These are phyloP conservation scores for Toxonevra muliebris DNA, from an alignment of 2,888 invertebrate species.

Conservation along the genomic window DNA sequence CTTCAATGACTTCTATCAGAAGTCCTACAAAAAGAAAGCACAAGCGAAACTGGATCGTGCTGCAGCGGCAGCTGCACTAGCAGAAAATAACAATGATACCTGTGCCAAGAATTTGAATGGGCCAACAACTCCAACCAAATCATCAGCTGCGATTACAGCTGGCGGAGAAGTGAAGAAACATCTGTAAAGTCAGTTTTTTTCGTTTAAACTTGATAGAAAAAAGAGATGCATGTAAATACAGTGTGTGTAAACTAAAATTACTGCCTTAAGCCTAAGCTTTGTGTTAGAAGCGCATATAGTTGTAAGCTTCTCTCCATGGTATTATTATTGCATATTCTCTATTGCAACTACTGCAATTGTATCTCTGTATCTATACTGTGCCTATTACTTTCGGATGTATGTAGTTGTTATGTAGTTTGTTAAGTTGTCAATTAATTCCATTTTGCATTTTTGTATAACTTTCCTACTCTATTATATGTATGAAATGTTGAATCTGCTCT, in stretches of 20 bases:
- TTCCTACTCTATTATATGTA: not conserved
- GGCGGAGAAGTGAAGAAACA: conserved; percentile 40
- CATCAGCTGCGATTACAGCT: conserved; percentile 9
- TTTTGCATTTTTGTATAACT: not conserved
- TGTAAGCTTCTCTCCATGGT: too few relatives aligned
- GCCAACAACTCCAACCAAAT: conserved; percentile 9
- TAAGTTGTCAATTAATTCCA: conserved; percentile 43
- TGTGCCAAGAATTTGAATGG: conserved; percentile 52
- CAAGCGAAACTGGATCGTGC: conserved; percentile 44
- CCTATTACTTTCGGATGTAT: conserved; percentile 30
- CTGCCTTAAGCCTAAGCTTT: not conserved
- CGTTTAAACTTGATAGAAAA: not conserved
- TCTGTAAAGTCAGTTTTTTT: conserved; percentile 39
- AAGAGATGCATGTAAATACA: not conserved
- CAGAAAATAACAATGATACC: conserved; percentile 54
- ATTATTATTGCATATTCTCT: too few relatives aligned
- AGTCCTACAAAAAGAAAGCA: conserved; percentile 70
- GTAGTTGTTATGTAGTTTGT: conserved; percentile 57
- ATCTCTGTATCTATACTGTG: too few relatives aligned
- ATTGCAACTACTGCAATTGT: too few relatives aligned
- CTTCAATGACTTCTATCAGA: conserved; percentile 90
- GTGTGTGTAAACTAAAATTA: not conserved
- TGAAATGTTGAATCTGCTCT: not conserved
- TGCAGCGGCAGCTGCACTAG: conserved; percentile 34
- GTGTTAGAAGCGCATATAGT: too few relatives aligned